Evolutionary conservation across 2,888 invertebrate genomes (phyloP).

Genomic region (Zygaena filipendulae): DNA sequence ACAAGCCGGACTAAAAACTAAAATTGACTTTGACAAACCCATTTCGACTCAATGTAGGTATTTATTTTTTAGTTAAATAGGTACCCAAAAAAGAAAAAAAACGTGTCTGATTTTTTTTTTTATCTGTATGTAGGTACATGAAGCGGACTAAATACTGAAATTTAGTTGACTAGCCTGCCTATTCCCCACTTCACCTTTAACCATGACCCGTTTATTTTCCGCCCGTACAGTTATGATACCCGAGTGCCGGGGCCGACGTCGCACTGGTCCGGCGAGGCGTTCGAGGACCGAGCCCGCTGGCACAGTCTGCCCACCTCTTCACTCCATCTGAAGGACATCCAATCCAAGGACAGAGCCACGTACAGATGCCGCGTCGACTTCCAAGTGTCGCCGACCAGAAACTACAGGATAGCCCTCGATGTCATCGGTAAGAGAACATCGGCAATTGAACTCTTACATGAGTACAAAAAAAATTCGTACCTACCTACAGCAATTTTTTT

Average conservation of each 20-base stretch:
- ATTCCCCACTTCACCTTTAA: no score
- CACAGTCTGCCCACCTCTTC: conserved; percentile 44
- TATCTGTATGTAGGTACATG: no score
- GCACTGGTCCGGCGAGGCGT: conserved; percentile 62
- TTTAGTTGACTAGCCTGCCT: no score
- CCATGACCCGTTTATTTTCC: no score
- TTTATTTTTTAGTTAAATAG: no score
- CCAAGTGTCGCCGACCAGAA: conserved; percentile 78
- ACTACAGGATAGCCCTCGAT: conserved; percentile 77
- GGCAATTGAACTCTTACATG: conserved; percentile 6
- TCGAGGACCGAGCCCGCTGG: conserved; percentile 75
- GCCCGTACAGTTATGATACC: conserved; percentile 54
- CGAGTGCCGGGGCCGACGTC: conserved; percentile 39
- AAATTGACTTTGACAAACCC: no score
- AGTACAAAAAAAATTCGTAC: conserved; percentile 8
- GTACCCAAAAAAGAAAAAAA: no score
- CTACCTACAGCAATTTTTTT: conserved; percentile 15
- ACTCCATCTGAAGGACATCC: conserved; percentile 36
- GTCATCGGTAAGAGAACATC: conserved; percentile 73
- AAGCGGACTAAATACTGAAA: no score
- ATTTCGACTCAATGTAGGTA: no score
- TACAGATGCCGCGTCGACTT: conserved; percentile 58
- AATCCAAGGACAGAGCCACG: conserved; percentile 40
- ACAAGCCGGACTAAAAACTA: no score
- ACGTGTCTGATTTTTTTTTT: no score